A percentile compares a stretch with the other conserved stretches of the same genome.
Evolutionary conservation across 2,113 vertebrate species (phyloP).

Genomic region (Ophthalmolycus amberensis): DNA sequence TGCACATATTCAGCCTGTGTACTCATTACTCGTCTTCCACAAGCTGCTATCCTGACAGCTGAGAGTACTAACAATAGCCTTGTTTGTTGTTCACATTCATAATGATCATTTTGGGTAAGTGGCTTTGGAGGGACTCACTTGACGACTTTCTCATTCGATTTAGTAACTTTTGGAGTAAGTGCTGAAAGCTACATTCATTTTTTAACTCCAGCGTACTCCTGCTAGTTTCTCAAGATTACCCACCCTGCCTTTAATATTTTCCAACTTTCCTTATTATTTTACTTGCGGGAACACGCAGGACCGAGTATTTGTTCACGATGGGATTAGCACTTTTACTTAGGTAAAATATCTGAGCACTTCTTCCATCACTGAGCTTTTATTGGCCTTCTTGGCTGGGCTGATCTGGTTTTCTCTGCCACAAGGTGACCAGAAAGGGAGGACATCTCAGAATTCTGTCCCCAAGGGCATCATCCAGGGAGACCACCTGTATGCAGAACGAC

Average conservation of each 20-base stretch:
- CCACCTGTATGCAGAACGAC: slow-evolving; percentile 73
- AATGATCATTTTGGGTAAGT: no score
- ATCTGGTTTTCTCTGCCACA: slow-evolving; percentile 71
- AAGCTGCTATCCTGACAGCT: no score
- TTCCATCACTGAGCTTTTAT: slow-evolving; percentile 28
- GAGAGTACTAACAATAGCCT: no score
- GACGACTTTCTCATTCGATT: not conserved
- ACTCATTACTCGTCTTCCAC: no score
- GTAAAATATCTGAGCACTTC: not conserved
- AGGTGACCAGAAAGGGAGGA: slow-evolving; percentile 77
- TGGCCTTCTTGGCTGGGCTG: slow-evolving; percentile 43
- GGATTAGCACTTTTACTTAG: slow-evolving; percentile 3
- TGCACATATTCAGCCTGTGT: no score
- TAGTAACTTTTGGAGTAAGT: not conserved
- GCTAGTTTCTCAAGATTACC: not conserved
- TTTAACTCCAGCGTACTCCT: not conserved
- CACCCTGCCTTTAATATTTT: not conserved
- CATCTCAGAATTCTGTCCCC: slow-evolving; percentile 64
- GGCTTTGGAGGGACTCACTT: no score
- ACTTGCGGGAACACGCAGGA: not conserved
- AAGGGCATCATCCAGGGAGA: slow-evolving; percentile 14
- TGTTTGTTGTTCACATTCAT: no score
- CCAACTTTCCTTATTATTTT: not conserved
- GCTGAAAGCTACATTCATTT: not conserved
- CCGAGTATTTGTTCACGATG: not conserved